Evolutionary conservation across 2,113 vertebrate genomes (phyloP).

Genomic region (Leptosomus discolor): DNA sequence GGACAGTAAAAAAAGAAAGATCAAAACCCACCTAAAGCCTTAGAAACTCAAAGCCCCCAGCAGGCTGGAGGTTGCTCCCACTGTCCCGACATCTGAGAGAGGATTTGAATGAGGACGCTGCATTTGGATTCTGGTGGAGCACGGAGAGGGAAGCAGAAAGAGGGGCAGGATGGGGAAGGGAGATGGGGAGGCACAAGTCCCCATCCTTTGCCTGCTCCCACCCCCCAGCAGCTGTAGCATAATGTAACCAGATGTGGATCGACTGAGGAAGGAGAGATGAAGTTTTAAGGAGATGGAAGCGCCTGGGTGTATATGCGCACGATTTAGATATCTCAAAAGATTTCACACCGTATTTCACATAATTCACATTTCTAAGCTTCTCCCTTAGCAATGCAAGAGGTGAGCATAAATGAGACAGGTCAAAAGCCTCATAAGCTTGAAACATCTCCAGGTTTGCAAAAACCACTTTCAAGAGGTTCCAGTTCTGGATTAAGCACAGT

Average conservation of each 20-base stretch:
- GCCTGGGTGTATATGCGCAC: neutral
- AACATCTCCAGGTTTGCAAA: neutral
- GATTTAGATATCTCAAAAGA: constrained; percentile 24
- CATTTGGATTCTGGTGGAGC: rapidly evolving
- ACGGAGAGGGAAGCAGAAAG: neutral
- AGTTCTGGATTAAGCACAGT: neutral
- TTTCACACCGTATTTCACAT: neutral
- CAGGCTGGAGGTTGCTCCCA: neutral
- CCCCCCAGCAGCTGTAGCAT: neutral
- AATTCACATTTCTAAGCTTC: constrained; percentile 8
- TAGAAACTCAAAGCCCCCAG: neutral
- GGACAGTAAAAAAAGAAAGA: neutral
- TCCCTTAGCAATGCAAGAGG: neutral
- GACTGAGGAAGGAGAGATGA: neutral
- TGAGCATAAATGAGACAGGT: neutral
- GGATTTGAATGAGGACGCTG: rapidly evolving
- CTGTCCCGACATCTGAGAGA: neutral
- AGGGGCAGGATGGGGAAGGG: neutral
- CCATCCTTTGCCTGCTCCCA: neutral
- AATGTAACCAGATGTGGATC: rapidly evolving
- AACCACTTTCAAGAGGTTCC: neutral
- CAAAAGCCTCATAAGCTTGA: constrained; percentile 20
- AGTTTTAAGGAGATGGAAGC: neutral
- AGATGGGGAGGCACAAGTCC: rapidly evolving
- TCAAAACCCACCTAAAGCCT: rapidly evolving